A percentile compares a stretch with the other conserved stretches of the same genome.
Evolutionary conservation across 2,113 vertebrate species (phyloP).

Genomic region (Elgaria multicarinata): DNA sequence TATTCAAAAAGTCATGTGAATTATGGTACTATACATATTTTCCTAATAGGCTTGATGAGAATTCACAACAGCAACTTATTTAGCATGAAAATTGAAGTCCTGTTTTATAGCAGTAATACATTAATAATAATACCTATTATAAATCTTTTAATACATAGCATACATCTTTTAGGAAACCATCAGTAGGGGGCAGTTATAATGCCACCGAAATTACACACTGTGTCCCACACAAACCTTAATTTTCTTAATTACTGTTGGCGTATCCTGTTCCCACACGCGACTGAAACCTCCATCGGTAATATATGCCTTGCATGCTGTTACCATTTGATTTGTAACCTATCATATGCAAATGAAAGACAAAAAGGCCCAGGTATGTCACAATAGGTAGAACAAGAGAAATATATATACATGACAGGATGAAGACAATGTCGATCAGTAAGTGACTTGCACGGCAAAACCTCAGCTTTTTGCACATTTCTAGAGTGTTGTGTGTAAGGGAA

Average conservation of each 20-base stretch:
- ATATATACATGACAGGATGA: background rate
- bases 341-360: constrained; percentile 43
- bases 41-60: constrained; percentile 8
- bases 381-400: background rate
- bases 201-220: constrained; percentile 22
- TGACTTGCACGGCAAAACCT: background rate
- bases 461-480: background rate
- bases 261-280: constrained; percentile 85
- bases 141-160: too few relatives aligned
- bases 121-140: background rate
- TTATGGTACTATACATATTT: background rate
- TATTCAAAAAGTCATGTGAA: background rate
- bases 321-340: constrained; percentile 90
- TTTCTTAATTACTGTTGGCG: constrained; percentile 78
- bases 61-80: background rate
- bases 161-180: background rate
- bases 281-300: constrained; percentile 80
- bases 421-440: background rate
- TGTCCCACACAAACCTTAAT: constrained; percentile 77
- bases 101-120: background rate
- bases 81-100: background rate
- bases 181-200: background rate
- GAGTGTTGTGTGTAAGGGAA: background rate
- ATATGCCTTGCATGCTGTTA: constrained; percentile 84
- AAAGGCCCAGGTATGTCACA: background rate